Conservation (phyloP, 2,888 invertebrate genomes). For the Coelopa pilipes region DNA sequence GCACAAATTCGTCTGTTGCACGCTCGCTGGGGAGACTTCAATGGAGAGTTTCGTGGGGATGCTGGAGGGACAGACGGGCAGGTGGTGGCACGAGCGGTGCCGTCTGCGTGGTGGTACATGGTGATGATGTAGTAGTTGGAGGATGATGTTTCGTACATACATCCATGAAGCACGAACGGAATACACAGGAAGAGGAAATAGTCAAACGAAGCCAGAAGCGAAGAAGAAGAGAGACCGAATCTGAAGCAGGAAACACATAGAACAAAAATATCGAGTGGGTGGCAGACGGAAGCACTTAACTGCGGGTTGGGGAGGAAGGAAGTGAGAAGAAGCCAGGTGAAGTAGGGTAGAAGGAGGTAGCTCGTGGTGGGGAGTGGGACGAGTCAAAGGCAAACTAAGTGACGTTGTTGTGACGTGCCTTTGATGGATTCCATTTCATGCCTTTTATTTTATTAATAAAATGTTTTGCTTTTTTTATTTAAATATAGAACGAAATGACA, state of each 20-base stretch:
- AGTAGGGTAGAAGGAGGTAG: no score
- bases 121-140: background rate
- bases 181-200: slow-evolving; percentile 23
- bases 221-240: background rate
- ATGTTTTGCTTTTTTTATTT: background rate
- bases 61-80: background rate
- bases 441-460: background rate
- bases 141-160: background rate
- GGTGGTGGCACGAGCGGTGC: background rate
- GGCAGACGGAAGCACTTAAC: slow-evolving; percentile 12
- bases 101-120: background rate
- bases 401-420: slow-evolving; percentile 20
- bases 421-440: background rate
- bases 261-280: slow-evolving; percentile 12
- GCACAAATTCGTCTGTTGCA: slow-evolving; percentile 29
- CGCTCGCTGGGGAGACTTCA: background rate
- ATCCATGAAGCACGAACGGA: slow-evolving; percentile 16
- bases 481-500: background rate
- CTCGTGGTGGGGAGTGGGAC: slow-evolving; percentile 17
- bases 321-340: background rate
- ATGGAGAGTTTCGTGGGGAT: background rate
- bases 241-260: no score
- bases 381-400: background rate
- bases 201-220: slow-evolving; percentile 6
- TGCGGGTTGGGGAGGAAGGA: background rate